Evolutionary conservation across 1,140 invertebrate genomes (phyloP).

Genomic region (Eumaeus atala): DNA sequence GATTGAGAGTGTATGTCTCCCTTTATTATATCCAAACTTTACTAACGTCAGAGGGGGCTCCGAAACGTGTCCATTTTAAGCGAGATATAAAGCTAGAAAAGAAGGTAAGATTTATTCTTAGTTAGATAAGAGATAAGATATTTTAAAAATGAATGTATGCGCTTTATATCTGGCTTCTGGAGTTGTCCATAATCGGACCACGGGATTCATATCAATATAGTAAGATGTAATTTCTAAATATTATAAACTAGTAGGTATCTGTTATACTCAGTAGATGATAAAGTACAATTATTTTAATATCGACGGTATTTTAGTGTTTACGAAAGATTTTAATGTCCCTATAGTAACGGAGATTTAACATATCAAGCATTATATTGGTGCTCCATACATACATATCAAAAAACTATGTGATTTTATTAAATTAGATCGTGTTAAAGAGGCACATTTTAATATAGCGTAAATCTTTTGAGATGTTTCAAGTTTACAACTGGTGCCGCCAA

Average conservation of each 20-base stretch:
- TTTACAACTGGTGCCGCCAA: constrained; percentile 11
- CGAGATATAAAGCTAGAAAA: constrained; percentile 62
- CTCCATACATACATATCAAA: constrained; percentile 46
- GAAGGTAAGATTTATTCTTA: constrained; percentile 43
- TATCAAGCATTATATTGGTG: constrained; percentile 47
- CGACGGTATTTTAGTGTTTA: constrained; percentile 59
- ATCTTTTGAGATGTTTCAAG: constrained; percentile 23
- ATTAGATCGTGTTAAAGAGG: neutral
- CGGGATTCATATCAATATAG: constrained; percentile 64
- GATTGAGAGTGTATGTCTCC: constrained; percentile 37
- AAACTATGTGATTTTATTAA: constrained; percentile 54
- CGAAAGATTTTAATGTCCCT: constrained; percentile 57
- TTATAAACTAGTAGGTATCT: constrained; percentile 48
- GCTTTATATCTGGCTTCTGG: constrained; percentile 71
- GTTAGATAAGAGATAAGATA: constrained; percentile 40
- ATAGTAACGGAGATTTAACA: constrained; percentile 39
- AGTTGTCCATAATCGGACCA: constrained; percentile 68
- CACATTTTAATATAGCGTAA: constrained; percentile 6
- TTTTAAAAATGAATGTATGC: constrained; percentile 58
- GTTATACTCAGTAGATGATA: constrained; percentile 50
- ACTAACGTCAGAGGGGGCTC: constrained; percentile 67
- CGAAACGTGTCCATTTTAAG: constrained; percentile 54
- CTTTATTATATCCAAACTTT: constrained; percentile 24
- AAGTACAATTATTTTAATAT: constrained; percentile 69
- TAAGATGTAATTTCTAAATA: constrained; percentile 39